phyloP scores from a whole-genome alignment of 92 coral and sea anemone genomes.

The Epizoanthus ramosus region DNA sequence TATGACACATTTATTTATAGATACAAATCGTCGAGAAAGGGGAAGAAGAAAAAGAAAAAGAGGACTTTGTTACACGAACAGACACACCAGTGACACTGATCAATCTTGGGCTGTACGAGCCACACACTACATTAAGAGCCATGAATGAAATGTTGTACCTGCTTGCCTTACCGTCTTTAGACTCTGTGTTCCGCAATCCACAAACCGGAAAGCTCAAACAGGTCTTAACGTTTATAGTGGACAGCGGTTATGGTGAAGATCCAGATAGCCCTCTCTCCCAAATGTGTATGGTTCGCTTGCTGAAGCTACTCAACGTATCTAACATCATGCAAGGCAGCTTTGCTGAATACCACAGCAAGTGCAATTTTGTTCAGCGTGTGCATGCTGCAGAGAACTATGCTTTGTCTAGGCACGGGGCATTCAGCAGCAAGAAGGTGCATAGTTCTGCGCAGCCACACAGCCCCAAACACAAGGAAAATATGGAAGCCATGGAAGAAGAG shows the following conservation, averaged over 20 bases:
- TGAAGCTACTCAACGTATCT: conserved; percentile 28
- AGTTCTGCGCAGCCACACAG: conserved; percentile 39
- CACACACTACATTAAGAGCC: conserved; percentile 60
- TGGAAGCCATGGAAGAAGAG: conserved; percentile 59
- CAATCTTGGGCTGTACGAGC: conserved; percentile 50
- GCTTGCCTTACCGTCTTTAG: conserved; percentile 47
- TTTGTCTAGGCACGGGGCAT: conserved; percentile 64
- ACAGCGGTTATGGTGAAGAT: conserved; percentile 61
- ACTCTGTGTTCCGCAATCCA: conserved; percentile 15
- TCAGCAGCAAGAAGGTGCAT: conserved; percentile 46
- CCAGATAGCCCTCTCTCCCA: conserved; percentile 65
- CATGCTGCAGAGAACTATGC: conserved; percentile 67
- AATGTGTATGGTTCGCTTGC: conserved; percentile 60
- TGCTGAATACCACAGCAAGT: conserved; percentile 68
- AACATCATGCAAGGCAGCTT: conserved; percentile 45
- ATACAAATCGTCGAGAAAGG: not conserved
- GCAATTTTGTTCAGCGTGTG: conserved; percentile 63
- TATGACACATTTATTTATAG: conserved; percentile 56
- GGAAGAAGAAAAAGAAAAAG: no score
- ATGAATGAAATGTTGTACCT: conserved; percentile 64
- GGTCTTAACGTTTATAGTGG: conserved; percentile 48
- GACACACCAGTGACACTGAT: conserved; percentile 57
- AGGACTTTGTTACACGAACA: conserved; percentile 20
- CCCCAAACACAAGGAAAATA: conserved; percentile 53
- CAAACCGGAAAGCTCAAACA: conserved; percentile 35